Evolutionary conservation across 2,113 vertebrate genomes (phyloP).

Genomic region (crab-eating macaque (Macaca fascicularis)): DNA sequence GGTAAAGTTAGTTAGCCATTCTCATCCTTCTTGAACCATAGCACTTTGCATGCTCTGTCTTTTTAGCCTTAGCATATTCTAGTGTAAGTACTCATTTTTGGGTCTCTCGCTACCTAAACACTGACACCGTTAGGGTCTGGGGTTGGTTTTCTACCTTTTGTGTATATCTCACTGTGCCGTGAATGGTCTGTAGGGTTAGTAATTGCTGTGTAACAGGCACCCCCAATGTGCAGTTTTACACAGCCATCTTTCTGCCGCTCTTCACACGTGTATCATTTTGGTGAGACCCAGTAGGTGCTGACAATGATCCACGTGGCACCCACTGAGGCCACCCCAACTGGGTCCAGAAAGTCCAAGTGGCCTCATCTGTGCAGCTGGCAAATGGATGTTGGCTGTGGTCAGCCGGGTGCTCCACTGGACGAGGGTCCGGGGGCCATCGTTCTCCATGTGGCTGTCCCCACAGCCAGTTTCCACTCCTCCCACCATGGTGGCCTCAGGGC

Average conservation of each 20-base stretch:
- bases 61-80: neutral
- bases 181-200: neutral
- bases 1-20: neutral
- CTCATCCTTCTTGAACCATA: neutral
- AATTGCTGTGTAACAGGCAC: no score
- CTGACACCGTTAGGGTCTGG: no score
- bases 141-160: neutral
- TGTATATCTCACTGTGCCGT: rapidly evolving
- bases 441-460: rapidly evolving
- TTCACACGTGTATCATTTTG: no score
- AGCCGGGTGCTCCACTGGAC: neutral
- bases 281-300: rapidly evolving
- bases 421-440: rapidly evolving
- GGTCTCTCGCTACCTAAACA: neutral
- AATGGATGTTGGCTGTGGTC: rapidly evolving
- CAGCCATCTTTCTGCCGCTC: neutral
- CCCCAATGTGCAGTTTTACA: rapidly evolving
- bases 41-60: neutral
- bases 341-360: rapidly evolving
- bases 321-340: rapidly evolving
- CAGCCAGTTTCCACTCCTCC: rapidly evolving
- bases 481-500: rapidly evolving
- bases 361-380: no score
- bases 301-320: rapidly evolving
- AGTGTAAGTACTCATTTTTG: neutral